phyloP scores from a whole-genome alignment of 2,113 vertebrate species.

The Pedionomus torquatus region DNA sequence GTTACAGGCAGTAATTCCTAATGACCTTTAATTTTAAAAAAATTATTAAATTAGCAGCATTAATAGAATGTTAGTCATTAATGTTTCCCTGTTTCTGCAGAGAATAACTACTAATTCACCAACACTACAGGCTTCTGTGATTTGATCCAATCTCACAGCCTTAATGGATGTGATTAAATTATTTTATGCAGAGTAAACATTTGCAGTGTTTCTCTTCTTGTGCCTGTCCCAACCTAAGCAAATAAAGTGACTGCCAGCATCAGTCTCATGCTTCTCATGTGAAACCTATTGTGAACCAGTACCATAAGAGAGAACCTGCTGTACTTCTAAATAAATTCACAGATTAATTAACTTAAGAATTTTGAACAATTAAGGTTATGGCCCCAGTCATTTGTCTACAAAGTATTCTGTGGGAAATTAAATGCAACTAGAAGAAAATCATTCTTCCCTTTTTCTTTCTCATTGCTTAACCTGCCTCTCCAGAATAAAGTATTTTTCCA shows the following conservation, averaged over 20 bases:
- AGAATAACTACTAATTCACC: slow-evolving; percentile 7
- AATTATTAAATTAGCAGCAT: neutral
- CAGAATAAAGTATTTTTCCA: neutral
- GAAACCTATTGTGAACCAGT: slow-evolving; percentile 36
- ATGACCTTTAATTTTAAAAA: neutral
- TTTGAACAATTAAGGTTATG: slow-evolving; percentile 33
- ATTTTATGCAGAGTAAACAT: slow-evolving; percentile 49
- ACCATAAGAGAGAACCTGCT: slow-evolving; percentile 37
- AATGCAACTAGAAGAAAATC: neutral
- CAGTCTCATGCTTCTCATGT: slow-evolving; percentile 57
- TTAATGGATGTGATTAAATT: slow-evolving; percentile 49
- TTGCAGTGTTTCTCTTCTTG: slow-evolving; percentile 38
- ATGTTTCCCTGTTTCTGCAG: neutral
- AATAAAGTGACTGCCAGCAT: slow-evolving; percentile 55
- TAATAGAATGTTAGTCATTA: slow-evolving; percentile 6
- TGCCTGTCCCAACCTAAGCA: slow-evolving; percentile 29
- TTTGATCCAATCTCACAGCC: slow-evolving; percentile 30
- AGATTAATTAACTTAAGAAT: slow-evolving; percentile 30
- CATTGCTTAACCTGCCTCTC: neutral
- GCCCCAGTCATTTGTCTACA: neutral
- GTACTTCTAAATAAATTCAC: slow-evolving; percentile 54
- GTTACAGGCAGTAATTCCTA: neutral
- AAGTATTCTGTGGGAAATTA: slow-evolving; percentile 10
- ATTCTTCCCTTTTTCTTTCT: neutral
- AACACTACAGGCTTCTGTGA: neutral